Conservation (phyloP, 2,797 vertebrate species). For the Halcyon chelicuti region DNA sequence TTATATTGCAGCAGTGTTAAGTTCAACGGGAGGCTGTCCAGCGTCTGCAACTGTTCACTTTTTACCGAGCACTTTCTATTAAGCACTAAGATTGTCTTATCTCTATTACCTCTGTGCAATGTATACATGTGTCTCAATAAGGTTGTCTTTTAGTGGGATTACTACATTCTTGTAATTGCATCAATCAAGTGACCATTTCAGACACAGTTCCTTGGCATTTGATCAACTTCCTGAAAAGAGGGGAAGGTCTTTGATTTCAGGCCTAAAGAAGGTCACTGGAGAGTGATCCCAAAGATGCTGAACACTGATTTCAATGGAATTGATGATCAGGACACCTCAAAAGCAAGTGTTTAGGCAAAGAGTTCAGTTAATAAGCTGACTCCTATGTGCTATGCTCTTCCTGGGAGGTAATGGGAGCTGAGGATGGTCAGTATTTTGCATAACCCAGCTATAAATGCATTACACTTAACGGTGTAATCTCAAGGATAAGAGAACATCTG, state of each 20-base stretch:
- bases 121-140: neutral
- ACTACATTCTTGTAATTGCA: neutral
- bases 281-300: neutral
- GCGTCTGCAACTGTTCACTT: neutral
- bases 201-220: neutral
- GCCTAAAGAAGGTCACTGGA: neutral
- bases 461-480: conserved; percentile 2
- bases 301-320: neutral
- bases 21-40: neutral
- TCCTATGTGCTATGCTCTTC: neutral
- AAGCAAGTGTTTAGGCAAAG: neutral
- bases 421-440: neutral
- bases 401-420: neutral
- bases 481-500: conserved; percentile 46
- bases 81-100: neutral
- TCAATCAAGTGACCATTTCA: neutral
- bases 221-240: neutral
- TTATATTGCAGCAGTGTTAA: neutral
- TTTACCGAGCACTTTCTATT: neutral
- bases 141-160: neutral
- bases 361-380: neutral
- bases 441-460: neutral
- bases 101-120: neutral
- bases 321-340: neutral
- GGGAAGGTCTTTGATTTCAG: neutral